Evolutionary conservation across 2,113 vertebrate species (phyloP).

Genomic region (Brienomyrus brachyistius): DNA sequence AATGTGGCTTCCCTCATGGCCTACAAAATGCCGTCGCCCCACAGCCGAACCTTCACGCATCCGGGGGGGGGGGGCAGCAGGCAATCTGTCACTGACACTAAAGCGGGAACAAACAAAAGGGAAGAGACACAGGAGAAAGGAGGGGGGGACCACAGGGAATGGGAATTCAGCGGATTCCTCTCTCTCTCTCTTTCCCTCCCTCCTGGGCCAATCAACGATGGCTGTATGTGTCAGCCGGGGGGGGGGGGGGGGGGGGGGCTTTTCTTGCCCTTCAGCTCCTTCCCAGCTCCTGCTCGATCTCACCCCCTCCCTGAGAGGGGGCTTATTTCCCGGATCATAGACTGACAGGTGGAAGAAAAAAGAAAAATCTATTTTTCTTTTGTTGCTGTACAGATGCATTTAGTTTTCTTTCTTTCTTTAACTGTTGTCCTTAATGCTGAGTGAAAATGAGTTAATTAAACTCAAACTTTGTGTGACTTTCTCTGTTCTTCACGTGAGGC

Average conservation of each 20-base stretch:
- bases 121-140: background rate
- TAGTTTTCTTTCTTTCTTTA: constrained; percentile 20
- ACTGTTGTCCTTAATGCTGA: constrained; percentile 52
- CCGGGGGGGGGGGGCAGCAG: constrained; percentile 35
- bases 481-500: constrained; percentile 28
- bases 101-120: constrained; percentile 49
- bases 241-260: background rate
- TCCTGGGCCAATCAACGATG: background rate
- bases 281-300: background rate
- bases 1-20: constrained; percentile 11
- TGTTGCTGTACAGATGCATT: background rate
- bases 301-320: background rate
- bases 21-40: background rate
- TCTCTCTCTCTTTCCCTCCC: constrained; percentile 6
- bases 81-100: constrained; percentile 59
- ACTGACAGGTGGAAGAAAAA: background rate
- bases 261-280: background rate
- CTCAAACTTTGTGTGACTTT: constrained; percentile 19
- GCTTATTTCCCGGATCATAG: background rate
- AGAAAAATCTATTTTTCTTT: background rate
- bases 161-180: background rate
- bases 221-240: background rate
- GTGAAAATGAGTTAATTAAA: background rate
- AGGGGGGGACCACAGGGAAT: constrained; percentile 17
- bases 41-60: constrained; percentile 32